Percentiles rank a stretch among this genome's conserved stretches.
Evolutionary conservation across 2,113 vertebrate species (phyloP).

Genomic region (Labeo rohita): DNA sequence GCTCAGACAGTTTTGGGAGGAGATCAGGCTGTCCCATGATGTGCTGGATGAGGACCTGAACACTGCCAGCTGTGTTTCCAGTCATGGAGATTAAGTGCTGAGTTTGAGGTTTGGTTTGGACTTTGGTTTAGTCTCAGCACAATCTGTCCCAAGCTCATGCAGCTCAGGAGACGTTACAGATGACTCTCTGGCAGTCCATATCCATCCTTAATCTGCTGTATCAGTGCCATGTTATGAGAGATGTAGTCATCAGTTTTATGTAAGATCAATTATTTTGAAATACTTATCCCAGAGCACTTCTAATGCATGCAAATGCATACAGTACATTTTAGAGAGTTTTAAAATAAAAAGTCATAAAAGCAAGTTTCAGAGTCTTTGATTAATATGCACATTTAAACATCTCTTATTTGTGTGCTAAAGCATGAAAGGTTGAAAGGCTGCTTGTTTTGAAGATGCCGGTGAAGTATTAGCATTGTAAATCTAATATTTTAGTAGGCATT

Average conservation of each 20-base stretch:
- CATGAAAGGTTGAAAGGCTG: background rate
- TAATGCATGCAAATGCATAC: background rate
- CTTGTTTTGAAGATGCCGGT: background rate
- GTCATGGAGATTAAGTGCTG: slow-evolving; percentile 16
- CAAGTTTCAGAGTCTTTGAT: background rate
- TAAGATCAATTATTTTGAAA: background rate
- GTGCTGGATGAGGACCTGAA: background rate
- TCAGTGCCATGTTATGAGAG: background rate
- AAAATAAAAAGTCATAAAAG: background rate
- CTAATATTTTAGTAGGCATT: no score
- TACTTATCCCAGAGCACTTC: no score
- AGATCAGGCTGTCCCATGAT: background rate
- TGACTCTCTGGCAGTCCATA: background rate
- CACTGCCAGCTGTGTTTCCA: slow-evolving; percentile 8
- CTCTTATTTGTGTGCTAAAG: background rate
- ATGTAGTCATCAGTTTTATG: background rate
- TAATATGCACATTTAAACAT: background rate
- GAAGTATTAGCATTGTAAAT: background rate
- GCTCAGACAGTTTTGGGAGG: background rate
- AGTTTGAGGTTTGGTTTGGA: slow-evolving; percentile 1
- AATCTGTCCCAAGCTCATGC: background rate
- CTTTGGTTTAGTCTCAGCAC: slow-evolving; percentile 11
- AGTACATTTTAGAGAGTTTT: background rate
- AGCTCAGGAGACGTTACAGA: slow-evolving; percentile 13
- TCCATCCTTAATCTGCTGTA: slow-evolving; percentile 13